Conservation (phyloP, 2,888 invertebrate genomes). For the Drosophila antonietae region DNA sequence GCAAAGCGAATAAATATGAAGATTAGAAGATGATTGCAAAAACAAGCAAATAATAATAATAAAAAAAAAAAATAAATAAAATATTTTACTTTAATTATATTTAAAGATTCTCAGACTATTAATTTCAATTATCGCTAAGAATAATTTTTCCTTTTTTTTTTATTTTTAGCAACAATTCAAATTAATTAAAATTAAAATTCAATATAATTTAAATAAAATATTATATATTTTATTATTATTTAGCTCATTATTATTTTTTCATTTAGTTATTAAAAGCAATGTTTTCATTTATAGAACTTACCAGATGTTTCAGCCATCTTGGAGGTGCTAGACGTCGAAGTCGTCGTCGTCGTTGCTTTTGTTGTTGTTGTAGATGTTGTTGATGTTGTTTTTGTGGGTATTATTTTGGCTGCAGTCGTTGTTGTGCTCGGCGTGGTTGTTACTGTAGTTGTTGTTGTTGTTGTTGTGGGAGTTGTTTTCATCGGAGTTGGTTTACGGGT, state of each 20-base stretch:
- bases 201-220: too few relatives aligned
- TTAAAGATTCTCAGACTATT: too few relatives aligned
- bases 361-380: slow-evolving; percentile 1
- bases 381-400: slow-evolving; percentile 9
- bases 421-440: slow-evolving; percentile 5
- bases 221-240: too few relatives aligned
- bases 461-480: slow-evolving; percentile 20
- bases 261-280: not conserved
- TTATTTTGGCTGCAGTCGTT: slow-evolving; percentile 18
- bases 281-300: not conserved
- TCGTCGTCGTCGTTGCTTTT: not conserved
- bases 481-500: slow-evolving; percentile 4
- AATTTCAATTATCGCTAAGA: too few relatives aligned
- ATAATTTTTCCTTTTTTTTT: too few relatives aligned
- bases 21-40: too few relatives aligned
- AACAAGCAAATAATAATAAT: too few relatives aligned
- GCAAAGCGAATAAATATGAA: not conserved
- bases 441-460: not conserved
- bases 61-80: too few relatives aligned
- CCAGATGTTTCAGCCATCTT: not conserved
- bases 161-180: too few relatives aligned
- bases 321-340: not conserved
- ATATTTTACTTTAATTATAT: too few relatives aligned
- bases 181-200: too few relatives aligned
- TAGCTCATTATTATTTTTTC: not conserved